Evolutionary conservation across 2,888 invertebrate genomes (phyloP).

Genomic region (Eupeodes luniger): DNA sequence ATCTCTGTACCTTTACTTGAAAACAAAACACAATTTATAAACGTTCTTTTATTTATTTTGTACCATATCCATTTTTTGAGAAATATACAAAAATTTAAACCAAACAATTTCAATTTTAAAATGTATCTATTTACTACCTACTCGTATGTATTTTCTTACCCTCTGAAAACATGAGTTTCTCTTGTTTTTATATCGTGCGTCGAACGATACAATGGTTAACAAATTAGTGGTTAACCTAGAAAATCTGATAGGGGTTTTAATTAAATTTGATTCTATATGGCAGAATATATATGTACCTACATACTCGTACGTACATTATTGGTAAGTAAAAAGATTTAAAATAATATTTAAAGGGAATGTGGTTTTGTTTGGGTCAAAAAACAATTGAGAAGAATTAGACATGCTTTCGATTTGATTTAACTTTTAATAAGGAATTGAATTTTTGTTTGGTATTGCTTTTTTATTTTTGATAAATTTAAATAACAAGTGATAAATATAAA

Average conservation of each 20-base stretch:
- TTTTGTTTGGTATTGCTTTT: too few species aligned
- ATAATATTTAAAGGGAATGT: neutral
- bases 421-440: neutral
- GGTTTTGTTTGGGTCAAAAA: neutral
- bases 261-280: constrained; percentile 34
- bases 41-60: too few species aligned
- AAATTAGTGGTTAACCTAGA: constrained; percentile 23
- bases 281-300: neutral
- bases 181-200: neutral
- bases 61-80: too few species aligned
- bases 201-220: neutral
- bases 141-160: neutral
- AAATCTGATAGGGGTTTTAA: constrained; percentile 13
- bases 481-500: neutral
- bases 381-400: neutral
- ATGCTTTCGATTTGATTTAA: constrained; percentile 24
- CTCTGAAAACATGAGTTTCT: neutral
- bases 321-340: neutral
- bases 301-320: too few species aligned
- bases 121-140: neutral
- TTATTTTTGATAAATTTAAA: neutral
- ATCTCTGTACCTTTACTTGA: too few species aligned
- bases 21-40: too few species aligned
- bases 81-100: neutral
- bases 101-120: neutral